phyloP scores from a whole-genome alignment of 2,113 vertebrate species.

The Microcebus ravelobensis region DNA sequence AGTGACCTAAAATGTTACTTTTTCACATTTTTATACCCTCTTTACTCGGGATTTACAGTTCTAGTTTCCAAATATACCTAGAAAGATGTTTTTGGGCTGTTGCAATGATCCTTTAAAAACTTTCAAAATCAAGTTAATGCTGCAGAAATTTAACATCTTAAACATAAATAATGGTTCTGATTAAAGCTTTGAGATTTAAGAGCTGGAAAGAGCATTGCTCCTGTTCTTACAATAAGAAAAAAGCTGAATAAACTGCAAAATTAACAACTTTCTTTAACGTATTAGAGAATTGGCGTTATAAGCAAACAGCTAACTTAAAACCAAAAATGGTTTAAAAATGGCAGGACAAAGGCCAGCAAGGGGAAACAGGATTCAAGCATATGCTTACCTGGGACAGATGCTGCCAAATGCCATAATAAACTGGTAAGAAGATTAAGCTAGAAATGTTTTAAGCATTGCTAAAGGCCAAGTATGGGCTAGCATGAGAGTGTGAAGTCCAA shows the following conservation, averaged over 20 bases:
- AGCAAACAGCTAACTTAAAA: slow-evolving; percentile 41
- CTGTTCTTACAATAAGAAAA: not conserved
- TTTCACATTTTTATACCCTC: not conserved
- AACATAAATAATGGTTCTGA: not conserved
- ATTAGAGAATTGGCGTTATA: not conserved
- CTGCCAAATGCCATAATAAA: not conserved
- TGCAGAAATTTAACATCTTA: not conserved
- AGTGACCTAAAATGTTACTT: not conserved
- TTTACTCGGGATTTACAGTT: not conserved
- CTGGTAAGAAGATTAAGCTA: slow-evolving; percentile 43
- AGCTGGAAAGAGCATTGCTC: not conserved
- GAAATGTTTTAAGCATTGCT: slow-evolving; percentile 30
- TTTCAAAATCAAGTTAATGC: slow-evolving; percentile 19
- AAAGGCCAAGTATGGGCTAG: slow-evolving; percentile 27
- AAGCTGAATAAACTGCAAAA: not conserved
- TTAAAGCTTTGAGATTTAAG: not conserved
- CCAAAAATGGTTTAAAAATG: not conserved
- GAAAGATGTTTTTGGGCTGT: not conserved
- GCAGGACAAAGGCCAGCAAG: not conserved
- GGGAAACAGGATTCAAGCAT: not conserved
- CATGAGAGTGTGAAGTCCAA: not conserved
- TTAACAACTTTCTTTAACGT: not conserved
- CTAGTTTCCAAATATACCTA: not conserved
- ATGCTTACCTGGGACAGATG: slow-evolving; percentile 16
- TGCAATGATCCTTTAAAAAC: slow-evolving; percentile 17